phyloP scores from a whole-genome alignment of 1,140 invertebrate genomes.

The Heliconius hermathena region DNA sequence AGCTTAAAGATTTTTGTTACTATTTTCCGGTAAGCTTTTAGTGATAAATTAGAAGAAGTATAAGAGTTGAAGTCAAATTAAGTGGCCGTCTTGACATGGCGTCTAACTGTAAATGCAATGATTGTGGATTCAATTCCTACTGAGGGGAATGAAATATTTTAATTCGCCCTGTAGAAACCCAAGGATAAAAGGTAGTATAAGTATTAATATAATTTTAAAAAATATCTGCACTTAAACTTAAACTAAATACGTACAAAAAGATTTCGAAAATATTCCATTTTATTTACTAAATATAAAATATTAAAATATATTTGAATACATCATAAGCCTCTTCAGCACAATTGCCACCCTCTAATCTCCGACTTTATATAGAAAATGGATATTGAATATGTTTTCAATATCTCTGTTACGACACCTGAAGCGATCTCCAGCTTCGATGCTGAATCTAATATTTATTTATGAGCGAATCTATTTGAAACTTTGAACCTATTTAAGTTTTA shows the following conservation, averaged over 20 bases:
- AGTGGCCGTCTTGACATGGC: too few relatives aligned
- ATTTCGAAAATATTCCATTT: background rate
- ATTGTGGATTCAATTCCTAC: too few relatives aligned
- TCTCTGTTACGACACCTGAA: slow-evolving; percentile 8
- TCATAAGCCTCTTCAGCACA: background rate
- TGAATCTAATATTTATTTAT: slow-evolving; percentile 14
- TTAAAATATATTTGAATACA: background rate
- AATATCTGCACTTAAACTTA: too few relatives aligned
- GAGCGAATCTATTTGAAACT: slow-evolving; percentile 7
- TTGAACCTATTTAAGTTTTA: slow-evolving; percentile 13
- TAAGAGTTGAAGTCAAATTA: too few relatives aligned
- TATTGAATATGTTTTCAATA: slow-evolving; percentile 5
- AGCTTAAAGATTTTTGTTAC: background rate
- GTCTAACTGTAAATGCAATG: too few relatives aligned
- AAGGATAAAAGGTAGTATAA: too few relatives aligned
- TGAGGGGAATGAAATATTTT: too few relatives aligned
- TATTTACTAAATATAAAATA: background rate
- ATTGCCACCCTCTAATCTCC: slow-evolving; percentile 1
- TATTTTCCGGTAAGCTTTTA: background rate
- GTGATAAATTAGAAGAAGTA: background rate
- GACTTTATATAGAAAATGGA: slow-evolving; percentile 1
- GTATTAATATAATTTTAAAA: too few relatives aligned
- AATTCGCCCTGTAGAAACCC: too few relatives aligned
- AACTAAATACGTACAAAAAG: background rate
- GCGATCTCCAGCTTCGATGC: background rate